phyloP scores from a whole-genome alignment of 2,888 invertebrate genomes.

The Stictocephala bisonia region DNA sequence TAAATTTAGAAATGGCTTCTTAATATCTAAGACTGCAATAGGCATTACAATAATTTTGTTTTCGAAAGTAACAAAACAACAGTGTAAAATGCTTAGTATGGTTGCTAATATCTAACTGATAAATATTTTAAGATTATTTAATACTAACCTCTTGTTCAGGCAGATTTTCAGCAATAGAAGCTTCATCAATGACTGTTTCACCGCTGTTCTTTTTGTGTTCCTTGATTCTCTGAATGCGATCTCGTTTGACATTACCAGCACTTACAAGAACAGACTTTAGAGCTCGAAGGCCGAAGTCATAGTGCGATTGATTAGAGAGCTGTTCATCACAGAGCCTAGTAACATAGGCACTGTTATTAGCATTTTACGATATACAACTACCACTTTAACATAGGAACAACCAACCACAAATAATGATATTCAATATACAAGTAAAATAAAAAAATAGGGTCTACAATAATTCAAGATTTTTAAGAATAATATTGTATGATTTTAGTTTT shows the following conservation, averaged over 20 bases:
- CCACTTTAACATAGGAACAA: too few relatives aligned
- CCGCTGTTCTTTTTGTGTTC: slow-evolving; percentile 83
- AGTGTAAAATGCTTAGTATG: background rate
- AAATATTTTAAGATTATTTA: background rate
- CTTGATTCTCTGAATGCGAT: slow-evolving; percentile 94
- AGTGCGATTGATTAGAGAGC: slow-evolving; percentile 98
- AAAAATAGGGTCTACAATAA: too few relatives aligned
- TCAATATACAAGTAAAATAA: too few relatives aligned
- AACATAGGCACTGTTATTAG: slow-evolving; percentile 31
- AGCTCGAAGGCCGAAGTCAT: slow-evolving; percentile 97
- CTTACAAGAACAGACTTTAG: slow-evolving; percentile 97
- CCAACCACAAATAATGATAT: too few relatives aligned
- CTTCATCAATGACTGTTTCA: slow-evolving; percentile 88
- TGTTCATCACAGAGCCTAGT: slow-evolving; percentile 91
- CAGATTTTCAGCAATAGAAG: slow-evolving; percentile 93
- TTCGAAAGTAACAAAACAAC: background rate
- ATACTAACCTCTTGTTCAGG: slow-evolving; percentile 89
- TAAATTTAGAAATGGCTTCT: too few relatives aligned
- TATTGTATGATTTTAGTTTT: too few relatives aligned
- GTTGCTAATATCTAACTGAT: background rate
- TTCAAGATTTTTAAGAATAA: too few relatives aligned
- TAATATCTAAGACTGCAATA: too few relatives aligned
- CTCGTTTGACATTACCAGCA: slow-evolving; percentile 98
- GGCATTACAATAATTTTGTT: too few relatives aligned
- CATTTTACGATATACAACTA: too few relatives aligned